Evolutionary conservation across 2,888 invertebrate genomes (phyloP), one percentile per base, ranked within the genome.

Genomic region (Tetramorium bicarinatum): DNA sequence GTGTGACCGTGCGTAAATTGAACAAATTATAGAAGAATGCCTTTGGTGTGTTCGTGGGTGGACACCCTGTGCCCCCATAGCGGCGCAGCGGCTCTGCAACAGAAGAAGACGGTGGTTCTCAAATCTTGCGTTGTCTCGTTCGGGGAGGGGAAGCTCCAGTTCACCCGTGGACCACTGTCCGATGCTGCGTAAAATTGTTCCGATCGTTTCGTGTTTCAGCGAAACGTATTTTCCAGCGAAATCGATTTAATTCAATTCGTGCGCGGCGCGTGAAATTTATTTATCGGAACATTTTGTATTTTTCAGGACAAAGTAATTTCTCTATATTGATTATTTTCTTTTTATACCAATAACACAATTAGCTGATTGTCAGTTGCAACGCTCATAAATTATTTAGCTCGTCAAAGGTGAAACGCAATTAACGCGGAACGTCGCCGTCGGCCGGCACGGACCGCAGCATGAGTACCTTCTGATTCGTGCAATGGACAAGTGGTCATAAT

Each of bases 1-100:
- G 92, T 92, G 91, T 93, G 93, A 92, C 91, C 89, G 89, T 92
- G 93, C 92, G 93, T 94, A 93, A 94, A 94, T 94, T 94, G 94
- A 93, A 93, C 93, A 93, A 94, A 94, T 94, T 94, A 94, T 90
- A 93, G 92, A 94, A 94, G 93, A 94, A 94, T 94, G 93, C 91
- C 90, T 90, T 86, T 72, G 87, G 88, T 89, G 88, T 89, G 90
- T 90, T 90, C 87, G 89, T 90, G 87, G 90, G 90, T 91, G 89
- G 89, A 88, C 88, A 91, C 90, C 89, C 88, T 83, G n/a, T 85
- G 87, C 87, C 83, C 89, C 87, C 89, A 87, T 85, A 86, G 64
- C n/a, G 56, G 47, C 61, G 61, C 74, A 83, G 85, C 62, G 81
- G 64, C 66, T 86, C 85, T 86, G 64, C 47, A 4, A 82, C 44